A percentile compares a stretch with the other conserved stretches of the same genome.
Evolutionary conservation across 2,888 invertebrate genomes (phyloP).

Genomic region (Listrodromus nycthemerus): DNA sequence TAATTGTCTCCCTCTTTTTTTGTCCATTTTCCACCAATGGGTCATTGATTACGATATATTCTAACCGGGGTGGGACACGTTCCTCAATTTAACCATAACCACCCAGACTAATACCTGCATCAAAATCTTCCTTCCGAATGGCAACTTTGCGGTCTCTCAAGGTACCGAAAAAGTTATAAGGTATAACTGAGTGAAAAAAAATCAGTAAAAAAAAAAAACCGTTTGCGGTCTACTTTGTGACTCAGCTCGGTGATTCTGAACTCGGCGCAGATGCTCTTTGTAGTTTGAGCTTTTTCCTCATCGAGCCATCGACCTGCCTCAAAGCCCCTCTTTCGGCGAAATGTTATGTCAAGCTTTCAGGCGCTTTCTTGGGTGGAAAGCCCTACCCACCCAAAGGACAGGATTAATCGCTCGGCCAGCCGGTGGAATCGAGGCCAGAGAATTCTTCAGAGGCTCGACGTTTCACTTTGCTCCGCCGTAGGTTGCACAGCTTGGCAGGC

Average conservation of each 20-base stretch:
- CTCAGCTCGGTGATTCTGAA: slow-evolving; percentile 9
- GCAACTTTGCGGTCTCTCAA: background rate
- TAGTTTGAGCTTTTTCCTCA: slow-evolving; percentile 26
- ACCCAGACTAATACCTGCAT: background rate
- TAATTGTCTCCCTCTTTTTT: no score
- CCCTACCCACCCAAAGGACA: slow-evolving; percentile 5
- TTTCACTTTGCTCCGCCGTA: background rate
- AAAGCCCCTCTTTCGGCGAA: background rate
- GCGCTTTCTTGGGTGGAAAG: slow-evolving; percentile 28
- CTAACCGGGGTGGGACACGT: no score
- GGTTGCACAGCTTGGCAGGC: background rate
- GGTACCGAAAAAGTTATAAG: background rate
- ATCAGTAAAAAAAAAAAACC: no score
- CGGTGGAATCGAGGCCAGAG: slow-evolving; percentile 26
- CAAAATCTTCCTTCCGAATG: background rate
- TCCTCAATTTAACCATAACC: no score
- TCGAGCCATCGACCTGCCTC: background rate
- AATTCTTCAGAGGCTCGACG: slow-evolving; percentile 7
- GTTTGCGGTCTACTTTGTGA: slow-evolving; percentile 22
- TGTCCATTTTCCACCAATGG: no score
- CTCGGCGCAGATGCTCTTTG: slow-evolving; percentile 32
- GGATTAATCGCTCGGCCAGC: slow-evolving; percentile 49
- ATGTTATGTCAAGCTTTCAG: slow-evolving; percentile 45
- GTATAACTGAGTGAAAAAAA: background rate
- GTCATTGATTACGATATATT: no score